Base-by-base conservation (phyloP, 2,113 vertebrate genomes). In the Upupa epops region DNA sequence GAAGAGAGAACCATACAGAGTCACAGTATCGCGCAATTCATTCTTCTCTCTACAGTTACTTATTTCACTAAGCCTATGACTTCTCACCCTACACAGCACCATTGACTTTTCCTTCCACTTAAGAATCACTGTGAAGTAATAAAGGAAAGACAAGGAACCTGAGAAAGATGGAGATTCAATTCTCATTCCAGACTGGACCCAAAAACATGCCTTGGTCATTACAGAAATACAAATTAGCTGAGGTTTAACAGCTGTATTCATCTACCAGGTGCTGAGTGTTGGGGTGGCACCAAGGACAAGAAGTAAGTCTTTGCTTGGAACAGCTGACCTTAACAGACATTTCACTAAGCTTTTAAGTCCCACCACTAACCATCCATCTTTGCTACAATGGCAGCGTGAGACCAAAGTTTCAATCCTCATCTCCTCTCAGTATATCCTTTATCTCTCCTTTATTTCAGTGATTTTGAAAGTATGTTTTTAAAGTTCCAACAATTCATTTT, bases 301-400 rank as follows among this genome's bases (percentile, higher is more conserved):
- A 81, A 61, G 7, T 58, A 79, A 64, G 34, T 16, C 28, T 74
- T 83, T 61, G 19, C 25, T 37, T 64, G 48, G 15, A 83, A 28
- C 5, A 49, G 52, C 26, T 86, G 68, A 78, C 61, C 20, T 36
- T 51, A 63, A 7, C 5, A 40, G 60, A 29, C 18, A 52, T 59
- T 81, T 83, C 52, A 15, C 22, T 68, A 18, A 0, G 2, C 18
- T 69, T 59, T n/a, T 31, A 71, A 48, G 29, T 64, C n/a, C 13
- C 24, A 11, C 9, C 1, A 3, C 49, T 70, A 1, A 20, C 8
- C 4, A 3, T n/a, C 55, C 26, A 19, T 1, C 1, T 51, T 85
- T 78, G 28, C 49, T 26, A 7, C 49, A 24, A 8, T 2, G 19
- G n/a, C 1, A 0, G 45, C 66, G 56, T 61, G 34, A 85, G 66